Evolutionary conservation across 2,113 vertebrate genomes (phyloP), one percentile per base, ranked within the genome.

Genomic region (Paracanthobrama guichenoti): DNA sequence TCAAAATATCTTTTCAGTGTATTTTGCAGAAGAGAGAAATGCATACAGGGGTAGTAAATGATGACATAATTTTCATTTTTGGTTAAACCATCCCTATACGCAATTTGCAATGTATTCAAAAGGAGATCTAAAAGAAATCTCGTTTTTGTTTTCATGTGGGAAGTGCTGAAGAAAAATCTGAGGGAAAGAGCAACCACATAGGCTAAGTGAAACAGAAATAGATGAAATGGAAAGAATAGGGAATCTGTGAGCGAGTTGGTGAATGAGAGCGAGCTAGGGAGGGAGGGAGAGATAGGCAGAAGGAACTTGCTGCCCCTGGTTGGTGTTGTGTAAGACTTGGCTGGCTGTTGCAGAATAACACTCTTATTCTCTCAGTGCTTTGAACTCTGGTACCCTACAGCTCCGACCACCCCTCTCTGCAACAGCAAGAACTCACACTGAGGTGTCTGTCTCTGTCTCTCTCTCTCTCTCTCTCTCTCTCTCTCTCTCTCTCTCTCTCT

Each of bases 241-340:
- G 42, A 79, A 81, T 75, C 9, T 55, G 31, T 71, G 48, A 44
- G 42, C 4, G 28, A 79, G 57, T 14, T 26, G 9, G 31, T 69
- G 74, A 42, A 73, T 73, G 60, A 44, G 60, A 22, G 62, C 2
- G 74, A 66, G 46, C n/a, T n/a, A 50, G 76, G 3, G 72, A 57
- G 28, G 62, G 28, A 57, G 64, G 10, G 69, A 75, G 55, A 84
- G 57, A 84, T 60, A 76, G 72, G 57, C 26, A 87, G 39, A 7
- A 66, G 64, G 53, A 28, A 44, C 71, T 78, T 77, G 72, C 26
- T 85, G 78, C 79, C 84, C 78, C 72, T 71, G 67, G 39, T 59
- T 69, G 66, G 82, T 85, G 83, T 87, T 87, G 57, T 82, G 86
- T 79, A 87, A 85, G 53, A 78, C 53, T 82, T 87, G 86, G 83